Conservation (phyloP, 2,113 vertebrate species). For the Lepidothrix coronata region DNA sequence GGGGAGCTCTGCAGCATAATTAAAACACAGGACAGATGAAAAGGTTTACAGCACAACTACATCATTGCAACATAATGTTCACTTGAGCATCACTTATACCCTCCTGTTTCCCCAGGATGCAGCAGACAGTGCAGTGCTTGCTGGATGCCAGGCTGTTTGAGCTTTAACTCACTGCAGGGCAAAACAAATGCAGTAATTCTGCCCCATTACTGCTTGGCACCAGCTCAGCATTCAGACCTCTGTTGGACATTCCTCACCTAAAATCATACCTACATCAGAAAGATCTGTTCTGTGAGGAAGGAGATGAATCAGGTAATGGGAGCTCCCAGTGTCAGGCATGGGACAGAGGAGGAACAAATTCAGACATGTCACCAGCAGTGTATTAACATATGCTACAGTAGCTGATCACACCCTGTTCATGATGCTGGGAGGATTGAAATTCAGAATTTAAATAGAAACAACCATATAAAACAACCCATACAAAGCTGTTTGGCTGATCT, state of each 20-base stretch:
- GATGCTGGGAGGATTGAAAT: neutral
- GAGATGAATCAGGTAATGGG: neutral
- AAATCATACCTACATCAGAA: neutral
- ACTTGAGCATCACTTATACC: neutral
- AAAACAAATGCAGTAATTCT: neutral
- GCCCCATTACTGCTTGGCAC: neutral
- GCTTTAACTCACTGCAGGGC: neutral
- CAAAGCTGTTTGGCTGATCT: neutral
- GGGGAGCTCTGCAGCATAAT: neutral
- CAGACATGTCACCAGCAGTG: neutral
- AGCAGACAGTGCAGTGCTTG: neutral
- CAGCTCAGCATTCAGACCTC: neutral
- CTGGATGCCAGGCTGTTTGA: neutral
- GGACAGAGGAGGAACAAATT: neutral
- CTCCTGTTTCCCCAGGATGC: neutral
- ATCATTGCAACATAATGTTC: neutral
- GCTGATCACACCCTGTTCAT: neutral
- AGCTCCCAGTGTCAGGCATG: neutral
- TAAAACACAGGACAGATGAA: conserved; percentile 3
- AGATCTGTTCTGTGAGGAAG: neutral
- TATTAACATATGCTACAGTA: neutral
- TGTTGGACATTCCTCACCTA: neutral
- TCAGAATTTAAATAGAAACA: neutral
- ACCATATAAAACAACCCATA: neutral
- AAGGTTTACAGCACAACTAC: neutral